Percentiles rank a stretch among this genome's conserved stretches.
These are phyloP conservation scores for Candidula unifasciata DNA, from an alignment of 2,888 invertebrate species.

Conservation along the genomic window DNA sequence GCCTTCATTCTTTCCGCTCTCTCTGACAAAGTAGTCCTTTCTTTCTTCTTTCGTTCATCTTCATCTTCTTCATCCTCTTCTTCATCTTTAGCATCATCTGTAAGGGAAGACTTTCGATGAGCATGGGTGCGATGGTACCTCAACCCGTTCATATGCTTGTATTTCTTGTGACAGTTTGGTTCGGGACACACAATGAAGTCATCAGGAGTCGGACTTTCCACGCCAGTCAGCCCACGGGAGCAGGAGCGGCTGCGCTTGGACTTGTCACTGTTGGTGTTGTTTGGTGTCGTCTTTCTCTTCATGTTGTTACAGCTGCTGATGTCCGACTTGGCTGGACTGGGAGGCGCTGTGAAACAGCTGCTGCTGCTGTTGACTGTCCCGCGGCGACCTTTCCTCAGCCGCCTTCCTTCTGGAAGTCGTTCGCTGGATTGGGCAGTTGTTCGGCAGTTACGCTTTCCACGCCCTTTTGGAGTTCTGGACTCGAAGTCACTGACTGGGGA, in stretches of 20 bases:
- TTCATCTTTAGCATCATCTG: conserved; percentile 61
- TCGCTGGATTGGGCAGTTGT: conserved; percentile 81
- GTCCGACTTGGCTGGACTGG: conserved; percentile 80
- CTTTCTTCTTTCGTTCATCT: conserved; percentile 48
- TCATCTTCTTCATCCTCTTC: conserved; percentile 58
- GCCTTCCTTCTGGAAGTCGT: conserved; percentile 65
- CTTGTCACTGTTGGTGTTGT: conserved; percentile 65
- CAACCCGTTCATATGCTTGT: conserved; percentile 96
- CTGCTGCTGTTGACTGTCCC: conserved; percentile 76
- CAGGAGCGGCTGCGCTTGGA: conserved; percentile 75
- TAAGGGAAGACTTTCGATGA: conserved; percentile 80
- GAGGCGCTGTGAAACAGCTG: conserved; percentile 79
- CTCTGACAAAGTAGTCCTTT: conserved; percentile 48
- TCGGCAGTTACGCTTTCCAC: conserved; percentile 87
- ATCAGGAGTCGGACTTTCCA: conserved; percentile 66
- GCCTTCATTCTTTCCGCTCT: conserved; percentile 52
- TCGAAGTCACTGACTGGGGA: conserved; percentile 97
- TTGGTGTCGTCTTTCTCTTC: conserved; percentile 77
- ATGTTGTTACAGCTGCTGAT: conserved; percentile 76
- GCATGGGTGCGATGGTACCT: conserved; percentile 97
- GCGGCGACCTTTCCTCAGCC: conserved; percentile 80
- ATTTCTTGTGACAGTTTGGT: conserved; percentile 97
- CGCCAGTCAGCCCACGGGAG: conserved; percentile 69
- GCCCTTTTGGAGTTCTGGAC: conserved; percentile 93
- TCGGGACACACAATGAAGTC: conserved; percentile 92